A percentile compares a stretch with the other conserved stretches of the same genome.
These are phyloP conservation scores for Drosophila kurseongensis DNA, from an alignment of 1,140 invertebrate species.

Conservation along the genomic window DNA sequence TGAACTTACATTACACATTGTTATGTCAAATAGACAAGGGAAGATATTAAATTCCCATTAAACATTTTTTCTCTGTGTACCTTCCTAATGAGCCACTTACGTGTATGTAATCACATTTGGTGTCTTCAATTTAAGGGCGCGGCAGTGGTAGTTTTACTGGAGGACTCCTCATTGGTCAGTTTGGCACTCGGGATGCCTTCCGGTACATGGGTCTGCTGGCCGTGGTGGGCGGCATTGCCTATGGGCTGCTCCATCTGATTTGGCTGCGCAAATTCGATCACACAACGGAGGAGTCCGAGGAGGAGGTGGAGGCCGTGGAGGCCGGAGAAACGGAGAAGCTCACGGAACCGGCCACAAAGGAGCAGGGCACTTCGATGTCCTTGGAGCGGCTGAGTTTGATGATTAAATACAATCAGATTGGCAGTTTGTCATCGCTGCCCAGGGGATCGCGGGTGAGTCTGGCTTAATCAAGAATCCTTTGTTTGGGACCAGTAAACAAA, in stretches of 20 bases:
- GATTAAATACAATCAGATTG: constrained; percentile 90
- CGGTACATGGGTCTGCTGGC: constrained; percentile 90
- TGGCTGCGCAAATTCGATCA: constrained; percentile 89
- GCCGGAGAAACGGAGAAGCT: constrained; percentile 87
- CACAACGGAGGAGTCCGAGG: constrained; percentile 79
- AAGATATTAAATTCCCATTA: no score
- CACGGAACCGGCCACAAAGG: constrained; percentile 87
- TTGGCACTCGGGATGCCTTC: constrained; percentile 90
- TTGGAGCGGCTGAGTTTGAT: constrained; percentile 89
- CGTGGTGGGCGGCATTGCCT: constrained; percentile 88
- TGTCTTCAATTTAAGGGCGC: constrained; percentile 85
- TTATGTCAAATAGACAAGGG: no score
- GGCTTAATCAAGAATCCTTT: neutral
- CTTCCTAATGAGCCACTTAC: constrained; percentile 33
- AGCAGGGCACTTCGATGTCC: constrained; percentile 88
- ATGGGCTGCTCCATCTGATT: constrained; percentile 89
- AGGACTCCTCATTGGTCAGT: constrained; percentile 89
- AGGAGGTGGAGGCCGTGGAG: constrained; percentile 85
- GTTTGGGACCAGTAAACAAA: neutral
- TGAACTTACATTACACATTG: no score
- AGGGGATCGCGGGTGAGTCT: constrained; percentile 86
- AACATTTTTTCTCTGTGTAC: constrained; percentile 6
- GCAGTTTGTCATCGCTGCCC: constrained; percentile 88
- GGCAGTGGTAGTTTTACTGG: constrained; percentile 93
- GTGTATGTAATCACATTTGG: constrained; percentile 48